Evolutionary conservation across 2,113 vertebrate genomes (phyloP), one percentile per base, ranked within the genome.

Genomic region (Typhlomys cinereus): DNA sequence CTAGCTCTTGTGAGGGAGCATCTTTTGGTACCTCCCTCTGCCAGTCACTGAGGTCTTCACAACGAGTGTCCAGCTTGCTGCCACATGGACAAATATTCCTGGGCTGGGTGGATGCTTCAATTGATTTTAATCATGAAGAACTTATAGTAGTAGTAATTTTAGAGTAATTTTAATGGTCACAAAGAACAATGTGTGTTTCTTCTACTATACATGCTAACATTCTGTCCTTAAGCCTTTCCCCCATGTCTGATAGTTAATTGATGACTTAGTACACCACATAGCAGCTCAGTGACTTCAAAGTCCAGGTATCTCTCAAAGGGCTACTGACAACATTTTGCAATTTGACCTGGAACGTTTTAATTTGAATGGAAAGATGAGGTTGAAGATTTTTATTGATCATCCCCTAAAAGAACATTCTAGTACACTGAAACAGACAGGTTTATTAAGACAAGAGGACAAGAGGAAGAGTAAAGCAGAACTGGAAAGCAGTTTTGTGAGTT

Each of bases 401-500:
- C 14, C 29, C 46, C 10, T 66, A 62, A 91, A 67, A 91, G 36
- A 92, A 50, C 34, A 57, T 93, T 75, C 61, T 67, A 46, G 67
- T 34, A 86, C 66, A 69, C 10, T 88, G 50, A 89, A 93, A 76
- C 18, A 88, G 94, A 61, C 21, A 29, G 31, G 34, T 84, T 70
- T 78, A 39, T 89, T 89, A 90, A 95, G 86, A 48, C 31, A 89
- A 66, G 86, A 88, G 82, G 64, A 50, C 57, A 57, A 67, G 44
- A 84, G 52, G 71, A 54, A 80, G 41, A 66, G 52, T 66, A 67
- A 76, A 94, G 67, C 73, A 64, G 84, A 91, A 94, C 85, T 62
- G 83, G 73, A 36, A 34, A 50, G 74, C 76, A 92, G 90, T 81
- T 94, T 70, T 88, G 88, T 90, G 76, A 80, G 67, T 92, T 73